A percentile compares a stretch with the other conserved stretches of the same genome.
These are phyloP conservation scores for Caradrina clavipalpis DNA, from an alignment of 2,888 invertebrate species.

Conservation along the genomic window DNA sequence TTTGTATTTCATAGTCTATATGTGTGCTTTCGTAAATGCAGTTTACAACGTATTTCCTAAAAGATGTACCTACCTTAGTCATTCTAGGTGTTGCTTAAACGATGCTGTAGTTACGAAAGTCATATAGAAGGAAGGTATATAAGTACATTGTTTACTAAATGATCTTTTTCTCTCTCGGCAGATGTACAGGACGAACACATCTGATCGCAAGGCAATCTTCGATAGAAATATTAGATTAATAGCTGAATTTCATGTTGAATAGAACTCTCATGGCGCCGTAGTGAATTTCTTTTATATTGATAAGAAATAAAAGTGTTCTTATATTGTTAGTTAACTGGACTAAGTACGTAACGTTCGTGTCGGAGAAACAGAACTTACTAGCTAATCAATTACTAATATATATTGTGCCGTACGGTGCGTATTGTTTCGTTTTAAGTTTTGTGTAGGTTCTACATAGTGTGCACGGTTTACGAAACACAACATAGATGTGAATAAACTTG, in stretches of 20 bases:
- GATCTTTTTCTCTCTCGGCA: conserved; percentile 92
- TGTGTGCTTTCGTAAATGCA: conserved; percentile 54
- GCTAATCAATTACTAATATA: conserved; percentile 64
- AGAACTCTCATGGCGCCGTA: conserved; percentile 68
- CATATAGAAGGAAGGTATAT: conserved; percentile 53
- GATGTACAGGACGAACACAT: conserved; percentile 95
- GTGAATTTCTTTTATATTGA: conserved; percentile 75
- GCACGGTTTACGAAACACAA: conserved; percentile 58
- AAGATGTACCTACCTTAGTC: too few relatives aligned
- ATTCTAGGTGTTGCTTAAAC: too few relatives aligned
- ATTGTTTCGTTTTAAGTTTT: conserved; percentile 60
- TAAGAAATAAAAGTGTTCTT: conserved; percentile 89
- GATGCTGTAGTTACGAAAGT: conserved; percentile 50
- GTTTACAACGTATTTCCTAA: neutral
- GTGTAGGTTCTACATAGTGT: conserved; percentile 59
- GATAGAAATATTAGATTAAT: conserved; percentile 68
- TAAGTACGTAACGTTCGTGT: conserved; percentile 58
- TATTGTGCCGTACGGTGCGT: conserved; percentile 51
- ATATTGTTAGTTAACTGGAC: conserved; percentile 79
- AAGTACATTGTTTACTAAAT: conserved; percentile 74
- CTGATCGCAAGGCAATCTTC: conserved; percentile 88
- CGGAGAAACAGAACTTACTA: conserved; percentile 52
- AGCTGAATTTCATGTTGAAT: conserved; percentile 70
- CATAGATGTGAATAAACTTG: conserved; percentile 65
- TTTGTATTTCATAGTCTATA: conserved; percentile 50